Evolutionary conservation across 2,888 invertebrate species (phyloP), one percentile per base, ranked within the genome.

Genomic region (Melolontha melolontha): DNA sequence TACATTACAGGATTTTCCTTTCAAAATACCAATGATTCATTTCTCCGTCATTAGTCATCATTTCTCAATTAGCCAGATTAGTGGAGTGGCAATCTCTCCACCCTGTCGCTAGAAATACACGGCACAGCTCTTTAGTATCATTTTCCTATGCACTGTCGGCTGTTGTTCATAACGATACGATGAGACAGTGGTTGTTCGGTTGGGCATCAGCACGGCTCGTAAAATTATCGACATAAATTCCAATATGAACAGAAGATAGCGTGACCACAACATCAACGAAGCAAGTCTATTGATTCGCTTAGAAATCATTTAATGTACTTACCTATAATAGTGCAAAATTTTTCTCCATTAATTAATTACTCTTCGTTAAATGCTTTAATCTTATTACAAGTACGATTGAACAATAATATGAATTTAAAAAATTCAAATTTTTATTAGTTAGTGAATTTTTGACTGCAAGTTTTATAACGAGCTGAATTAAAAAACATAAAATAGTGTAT

Each of bases 11-110:
- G 76, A 79, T 79, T 81, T 81, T 79, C 79, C 76, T 81, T 81
- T 82, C 81, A 81, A 78, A 79, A 79, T 75, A 75, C 77, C 78
- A 77, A 79, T 81, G 81, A 81, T 81, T 80, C 80, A 80, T 81
- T 80, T 79, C 82, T 80, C 74, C 81, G 82, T 82, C 81, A 83
- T 83, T 83, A 82, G 79, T 82, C 82, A 83, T 83, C 82, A 82
- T 83, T 83, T 79, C 81, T 81, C 82, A 82, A 83, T 83, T 83
- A 83, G 80, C 77, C 78, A 80, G 81, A 83, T 83, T 82, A 82
- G 81, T 77, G 75, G 73, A 40, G 27, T 72, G 73, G 73, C 74
- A 71, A 69, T 72, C 73, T 74, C 73, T 71, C 68, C 67, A 68
- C 70, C 62, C 54, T 62, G 70, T 65, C 47, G n/a, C 29, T 59